Evolutionary conservation across 2,113 vertebrate genomes (phyloP), one percentile per base, ranked within the genome.

Genomic region (Arenaria interpres): DNA sequence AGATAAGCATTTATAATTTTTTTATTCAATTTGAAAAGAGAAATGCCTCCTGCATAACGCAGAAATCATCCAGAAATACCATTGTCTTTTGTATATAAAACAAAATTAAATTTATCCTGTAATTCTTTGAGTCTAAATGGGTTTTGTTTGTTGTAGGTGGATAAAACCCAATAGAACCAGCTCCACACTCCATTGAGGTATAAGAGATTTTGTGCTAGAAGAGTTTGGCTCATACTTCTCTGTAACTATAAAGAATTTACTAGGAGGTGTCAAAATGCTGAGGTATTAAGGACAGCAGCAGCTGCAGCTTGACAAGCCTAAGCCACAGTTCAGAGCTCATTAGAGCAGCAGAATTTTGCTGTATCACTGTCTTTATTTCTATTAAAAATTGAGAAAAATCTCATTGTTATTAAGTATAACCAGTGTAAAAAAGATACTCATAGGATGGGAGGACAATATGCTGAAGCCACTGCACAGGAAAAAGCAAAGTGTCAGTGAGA

Each of bases 341-440:
- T 84, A 83, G 32, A 85, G 32, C 46, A 76, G 48, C 32, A 82
- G 54, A 74, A 54, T 59, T 75, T 94, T 71, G 30, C 27, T 57
- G 5, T 60, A 48, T 33, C 7, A 5, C 83, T 90, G 24, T 78
- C 50, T 69, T 84, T 77, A 67, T 74, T 83, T 86, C 39, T 64
- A 4, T 81, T 57, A 74, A 62, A 86, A 89, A 53, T 35, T 60
- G 12, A 68, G 56, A 24, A 76, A 79, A 73, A 46, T 4, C 4
- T 85, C 6, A 11, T 50, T 48, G 16, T 48, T 85, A 22, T 21
- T 71, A 50, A 45, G 18, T 28, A 27, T 45, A 45, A 24, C 2
- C 0, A 2, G 33, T 18, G 9, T 22, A 54, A 46, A 72, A 37
- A 75, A 54, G 6, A 22, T 63, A 43, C 0, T 3, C 3, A 7